Evolutionary conservation across 2,113 vertebrate species (phyloP).

Genomic region (Trinectes maculatus): DNA sequence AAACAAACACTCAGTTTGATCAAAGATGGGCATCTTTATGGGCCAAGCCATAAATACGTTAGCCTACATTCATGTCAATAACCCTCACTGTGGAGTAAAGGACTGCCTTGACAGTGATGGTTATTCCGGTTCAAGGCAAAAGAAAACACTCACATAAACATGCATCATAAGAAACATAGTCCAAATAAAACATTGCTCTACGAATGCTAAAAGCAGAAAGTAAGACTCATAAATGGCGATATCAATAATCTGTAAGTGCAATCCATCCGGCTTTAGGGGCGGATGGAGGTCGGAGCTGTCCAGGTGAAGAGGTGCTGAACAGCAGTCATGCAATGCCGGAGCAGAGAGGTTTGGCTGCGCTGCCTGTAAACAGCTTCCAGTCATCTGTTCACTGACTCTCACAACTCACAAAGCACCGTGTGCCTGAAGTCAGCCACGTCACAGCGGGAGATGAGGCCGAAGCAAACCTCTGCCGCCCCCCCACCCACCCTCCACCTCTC

Average conservation of each 20-base stretch:
- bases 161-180: conserved; percentile 80
- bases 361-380: conserved; percentile 61
- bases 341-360: conserved; percentile 58
- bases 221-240: conserved; percentile 72
- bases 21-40: conserved; percentile 77
- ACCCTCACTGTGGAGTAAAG: conserved; percentile 53
- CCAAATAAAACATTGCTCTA: conserved; percentile 77
- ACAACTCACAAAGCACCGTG: conserved; percentile 66
- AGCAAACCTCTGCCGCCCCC: too few relatives aligned
- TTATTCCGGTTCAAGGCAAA: conserved; percentile 66
- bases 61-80: conserved; percentile 80
- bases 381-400: conserved; percentile 57
- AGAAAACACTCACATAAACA: conserved; percentile 80
- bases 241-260: conserved; percentile 79
- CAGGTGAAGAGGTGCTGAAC: conserved; percentile 80
- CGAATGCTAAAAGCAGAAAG: conserved; percentile 81
- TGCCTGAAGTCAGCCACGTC: conserved; percentile 75
- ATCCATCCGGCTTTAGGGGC: conserved; percentile 70
- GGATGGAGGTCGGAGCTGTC: conserved; percentile 81
- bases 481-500: too few relatives aligned
- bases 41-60: conserved; percentile 73
- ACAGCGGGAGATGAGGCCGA: conserved; percentile 59
- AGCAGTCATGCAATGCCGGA: conserved; percentile 72
- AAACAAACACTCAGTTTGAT: conserved; percentile 76
- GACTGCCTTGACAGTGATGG: conserved; percentile 65